Percentiles rank a stretch among this genome's conserved stretches.
Evolutionary conservation across 2,797 vertebrate genomes (phyloP).

Genomic region (Centroberyx gerrardi): DNA sequence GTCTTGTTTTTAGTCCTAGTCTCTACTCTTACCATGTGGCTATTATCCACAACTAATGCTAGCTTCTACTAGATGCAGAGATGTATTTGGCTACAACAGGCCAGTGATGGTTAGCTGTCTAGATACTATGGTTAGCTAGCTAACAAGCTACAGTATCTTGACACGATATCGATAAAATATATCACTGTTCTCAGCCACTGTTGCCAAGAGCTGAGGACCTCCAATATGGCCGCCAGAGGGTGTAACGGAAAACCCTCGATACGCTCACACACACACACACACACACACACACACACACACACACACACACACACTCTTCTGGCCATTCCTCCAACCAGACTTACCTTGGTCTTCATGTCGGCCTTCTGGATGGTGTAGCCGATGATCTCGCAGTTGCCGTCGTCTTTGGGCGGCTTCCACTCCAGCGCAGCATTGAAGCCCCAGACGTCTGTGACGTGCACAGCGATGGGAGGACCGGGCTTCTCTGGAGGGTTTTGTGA

Average conservation of each 20-base stretch:
- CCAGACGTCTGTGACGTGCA: conserved; percentile 91
- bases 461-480: conserved; percentile 86
- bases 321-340: background rate
- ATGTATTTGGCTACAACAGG: too few relatives aligned
- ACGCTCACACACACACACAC: background rate
- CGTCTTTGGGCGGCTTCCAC: conserved; percentile 91
- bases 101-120: too few relatives aligned
- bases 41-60: too few relatives aligned
- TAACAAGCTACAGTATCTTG: too few relatives aligned
- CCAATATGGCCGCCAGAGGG: background rate
- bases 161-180: too few relatives aligned
- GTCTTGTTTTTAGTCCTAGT: too few relatives aligned
- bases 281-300: background rate
- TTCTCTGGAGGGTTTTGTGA: conserved; percentile 82
- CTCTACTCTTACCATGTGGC: too few relatives aligned
- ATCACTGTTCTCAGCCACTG: too few relatives aligned
- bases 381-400: conserved; percentile 90
- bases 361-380: conserved; percentile 92
- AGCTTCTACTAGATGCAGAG: too few relatives aligned
- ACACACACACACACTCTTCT: background rate
- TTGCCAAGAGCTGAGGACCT: background rate
- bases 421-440: conserved; percentile 91
- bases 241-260: too few relatives aligned
- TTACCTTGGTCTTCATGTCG: conserved; percentile 93
- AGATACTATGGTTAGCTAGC: too few relatives aligned